phyloP scores from a whole-genome alignment of 2,113 vertebrate species.

The Melospiza georgiana region DNA sequence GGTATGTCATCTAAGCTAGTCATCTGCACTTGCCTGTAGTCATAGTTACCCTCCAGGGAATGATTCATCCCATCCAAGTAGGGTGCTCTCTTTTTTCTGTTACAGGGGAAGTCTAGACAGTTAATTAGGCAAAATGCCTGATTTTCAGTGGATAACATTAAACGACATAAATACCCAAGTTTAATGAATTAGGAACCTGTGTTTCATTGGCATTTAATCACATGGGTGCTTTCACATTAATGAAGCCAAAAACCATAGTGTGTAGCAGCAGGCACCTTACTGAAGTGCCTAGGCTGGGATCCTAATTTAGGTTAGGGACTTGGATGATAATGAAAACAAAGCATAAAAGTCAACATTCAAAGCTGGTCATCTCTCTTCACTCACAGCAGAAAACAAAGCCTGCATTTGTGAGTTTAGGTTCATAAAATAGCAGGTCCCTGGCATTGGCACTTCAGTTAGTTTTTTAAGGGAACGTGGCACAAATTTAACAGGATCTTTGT shows the following conservation, averaged over 20 bases:
- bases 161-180: background rate
- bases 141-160: background rate
- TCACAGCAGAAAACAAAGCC: background rate
- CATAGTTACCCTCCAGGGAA: background rate
- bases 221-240: background rate
- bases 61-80: background rate
- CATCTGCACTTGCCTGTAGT: background rate
- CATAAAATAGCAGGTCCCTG: background rate
- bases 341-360: background rate
- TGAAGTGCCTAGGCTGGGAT: background rate
- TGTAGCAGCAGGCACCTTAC: background rate
- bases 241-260: background rate
- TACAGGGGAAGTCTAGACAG: background rate
- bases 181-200: background rate
- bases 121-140: background rate
- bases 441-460: background rate
- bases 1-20: background rate
- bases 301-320: background rate
- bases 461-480: accelerated
- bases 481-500: background rate
- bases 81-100: background rate
- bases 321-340: background rate
- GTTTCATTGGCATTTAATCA: background rate
- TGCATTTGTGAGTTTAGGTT: background rate
- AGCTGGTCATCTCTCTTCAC: background rate